Percentiles rank a stretch among this genome's conserved stretches.
phyloP scores from a whole-genome alignment of 2,888 invertebrate species.

The Lycaena phlaeas region DNA sequence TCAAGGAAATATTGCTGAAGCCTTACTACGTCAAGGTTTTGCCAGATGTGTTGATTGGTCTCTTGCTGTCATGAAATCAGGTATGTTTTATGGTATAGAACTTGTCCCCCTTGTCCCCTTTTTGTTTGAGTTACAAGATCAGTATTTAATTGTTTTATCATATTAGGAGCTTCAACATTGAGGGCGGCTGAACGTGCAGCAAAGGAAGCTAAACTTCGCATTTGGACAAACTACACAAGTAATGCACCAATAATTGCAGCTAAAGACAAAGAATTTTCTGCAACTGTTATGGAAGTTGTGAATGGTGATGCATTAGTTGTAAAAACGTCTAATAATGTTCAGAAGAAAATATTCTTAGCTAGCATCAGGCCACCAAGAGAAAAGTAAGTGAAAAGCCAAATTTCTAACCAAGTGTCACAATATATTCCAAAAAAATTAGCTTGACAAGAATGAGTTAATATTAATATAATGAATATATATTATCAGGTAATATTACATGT shows the following conservation, averaged over 20 bases:
- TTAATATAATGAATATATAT: too few relatives aligned
- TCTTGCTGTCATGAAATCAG: conserved; percentile 59
- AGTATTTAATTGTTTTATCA: too few relatives aligned
- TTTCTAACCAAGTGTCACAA: too few relatives aligned
- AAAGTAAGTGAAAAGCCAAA: conserved; percentile 62
- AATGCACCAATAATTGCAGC: conserved; percentile 80
- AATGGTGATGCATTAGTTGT: conserved; percentile 95
- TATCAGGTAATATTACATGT: background rate
- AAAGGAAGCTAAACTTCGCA: conserved; percentile 86
- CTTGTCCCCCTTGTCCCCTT: background rate
- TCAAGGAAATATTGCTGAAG: conserved; percentile 93
- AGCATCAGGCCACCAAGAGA: conserved; percentile 96
- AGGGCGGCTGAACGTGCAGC: conserved; percentile 89
- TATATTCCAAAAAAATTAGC: too few relatives aligned
- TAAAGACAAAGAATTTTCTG: conserved; percentile 87
- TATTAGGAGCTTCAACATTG: conserved; percentile 81
- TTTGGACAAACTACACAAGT: conserved; percentile 94
- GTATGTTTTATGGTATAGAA: conserved; percentile 25
- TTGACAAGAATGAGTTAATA: too few relatives aligned
- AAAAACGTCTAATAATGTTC: conserved; percentile 81
- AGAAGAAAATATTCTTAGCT: conserved; percentile 95
- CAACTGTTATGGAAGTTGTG: conserved; percentile 90
- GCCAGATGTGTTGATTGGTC: conserved; percentile 83
- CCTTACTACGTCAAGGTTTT: conserved; percentile 90
- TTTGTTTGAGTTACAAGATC: too few relatives aligned